phyloP scores from a whole-genome alignment of 2,888 invertebrate species.

The Synergus japonicus region DNA sequence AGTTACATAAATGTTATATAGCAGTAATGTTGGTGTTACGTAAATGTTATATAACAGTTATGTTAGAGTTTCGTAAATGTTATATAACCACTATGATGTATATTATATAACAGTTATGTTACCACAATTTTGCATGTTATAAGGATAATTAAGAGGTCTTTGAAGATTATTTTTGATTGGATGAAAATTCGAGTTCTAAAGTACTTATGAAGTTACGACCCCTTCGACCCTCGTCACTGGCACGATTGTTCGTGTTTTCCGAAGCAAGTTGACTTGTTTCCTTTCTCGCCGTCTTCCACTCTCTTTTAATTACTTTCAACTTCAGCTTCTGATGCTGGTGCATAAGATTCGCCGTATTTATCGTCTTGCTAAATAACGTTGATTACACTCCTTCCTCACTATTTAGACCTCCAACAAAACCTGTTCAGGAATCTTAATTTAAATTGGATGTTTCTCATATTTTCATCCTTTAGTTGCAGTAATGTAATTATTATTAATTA shows the following conservation, averaged over 20 bases:
- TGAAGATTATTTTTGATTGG: neutral
- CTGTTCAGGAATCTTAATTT: neutral
- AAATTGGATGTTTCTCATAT: neutral
- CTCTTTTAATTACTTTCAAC: conserved; percentile 33
- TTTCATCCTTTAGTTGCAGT: neutral
- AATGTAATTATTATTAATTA: neutral
- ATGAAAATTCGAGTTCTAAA: neutral
- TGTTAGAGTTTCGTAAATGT: no score
- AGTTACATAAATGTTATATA: no score
- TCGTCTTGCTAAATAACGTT: conserved; percentile 27
- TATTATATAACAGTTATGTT: no score
- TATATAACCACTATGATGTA: no score
- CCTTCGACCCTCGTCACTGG: neutral
- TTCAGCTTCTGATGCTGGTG: conserved; percentile 12
- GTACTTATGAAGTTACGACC: neutral
- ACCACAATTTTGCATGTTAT: no score
- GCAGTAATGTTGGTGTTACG: no score
- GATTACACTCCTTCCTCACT: neutral
- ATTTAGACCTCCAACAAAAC: neutral
- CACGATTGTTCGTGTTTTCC: conserved; percentile 6
- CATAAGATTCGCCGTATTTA: conserved; percentile 22
- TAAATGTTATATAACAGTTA: no score
- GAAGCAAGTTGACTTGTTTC: conserved; percentile 30
- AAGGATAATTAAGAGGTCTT: neutral
- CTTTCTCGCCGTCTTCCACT: neutral